Evolutionary conservation across 2,888 invertebrate genomes (phyloP), one percentile per base, ranked within the genome.

Genomic region (Apamea anceps): DNA sequence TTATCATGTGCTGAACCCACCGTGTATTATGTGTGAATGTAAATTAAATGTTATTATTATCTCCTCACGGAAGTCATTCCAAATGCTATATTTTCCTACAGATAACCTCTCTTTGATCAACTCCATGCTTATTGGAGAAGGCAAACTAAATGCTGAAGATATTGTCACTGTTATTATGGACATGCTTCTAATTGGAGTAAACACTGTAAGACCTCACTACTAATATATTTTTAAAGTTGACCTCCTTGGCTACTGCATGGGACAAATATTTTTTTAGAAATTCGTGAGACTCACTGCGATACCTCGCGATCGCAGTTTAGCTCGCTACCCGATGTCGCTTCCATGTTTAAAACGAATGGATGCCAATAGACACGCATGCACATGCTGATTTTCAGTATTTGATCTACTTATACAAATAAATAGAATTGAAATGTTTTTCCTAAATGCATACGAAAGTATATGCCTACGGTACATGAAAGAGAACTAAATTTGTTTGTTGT

Each of bases 171-270:
- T 98, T 2, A 89, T 98, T 68, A 97, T 98, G 96, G 98, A 98
- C 90, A 97, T 98, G 97, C 95, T 98, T 67, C 93, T 98, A 12
- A 97, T 98, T 88, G 98, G 98, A 79, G 97, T 98, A 0, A 98
- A 98, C 89, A 97, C 98, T 88, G 97, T 97, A 93, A 92, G 91
- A 76, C 65, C 21, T 65, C 7, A 54, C 12, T 57, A 25, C 8
- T 60, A n/a, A 32, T 62, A 12, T 21, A 62, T 67, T 62, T 15
- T 76, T 65, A 25, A 60, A 12, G 21, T 54, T 54, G 54, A 21
- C 25, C 54, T 54, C 54, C 28, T 18, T 25, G 10, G 15, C 15
- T 25, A 18, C 5, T 15, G 32, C 45, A 72, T 5, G 45, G 45
- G 21, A 63, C 5, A 45, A 32, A 28, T 62, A 25, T 73, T 28